Evolutionary conservation across 92 coral and sea anemone genomes (phyloP), one percentile per base, ranked within the genome.

Genomic region (Desmophyllum pertusum): DNA sequence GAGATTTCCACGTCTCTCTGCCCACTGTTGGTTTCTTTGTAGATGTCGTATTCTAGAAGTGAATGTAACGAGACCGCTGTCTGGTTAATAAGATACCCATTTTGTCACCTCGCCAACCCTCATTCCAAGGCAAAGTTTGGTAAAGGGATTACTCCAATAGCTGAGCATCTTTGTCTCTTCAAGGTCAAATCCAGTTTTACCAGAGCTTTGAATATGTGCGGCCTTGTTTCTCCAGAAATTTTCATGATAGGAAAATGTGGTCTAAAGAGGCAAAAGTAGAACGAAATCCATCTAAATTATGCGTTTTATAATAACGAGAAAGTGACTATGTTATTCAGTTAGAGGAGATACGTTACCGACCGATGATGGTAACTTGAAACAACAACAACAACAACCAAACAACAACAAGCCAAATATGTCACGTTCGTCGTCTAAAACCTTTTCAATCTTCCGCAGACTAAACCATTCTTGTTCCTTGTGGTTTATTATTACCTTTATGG

Each of bases 41-140:
- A 52, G 27, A 0, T 50, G 39, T 36, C 53, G 53, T 67, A 38
- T 65, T 75, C 69, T 39, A 74, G 48, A 1, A 74, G 79, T 10
- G 78, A 33, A 19, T 82, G 70, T 4, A 82, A 29, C 13, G 86
- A 82, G 46, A 2, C 6, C 14, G 86, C 70, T 18, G 33, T 18
- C 8, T 71, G 15, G 21, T 9, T 13, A 30, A 82, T 21, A n/a
- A 35, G 40, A 1, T 17, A 82, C 4, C 86, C 86, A 82, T 10
- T 43, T 52, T 31, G 69, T 82, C 43, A 30, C 37, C 35, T 33
- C 41, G 13, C 43, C 53, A 37, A 30, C 61, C 27, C 45, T 55
- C 88, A 85, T 85, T 10, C 88, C 88, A 65, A 85, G 84, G 53
- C 88, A 85, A 21, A 85, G 37, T 40, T 85, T 77, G 30, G 84